phyloP scores from a whole-genome alignment of 2,888 invertebrate genomes.

The Agrenia bidenticulata region DNA sequence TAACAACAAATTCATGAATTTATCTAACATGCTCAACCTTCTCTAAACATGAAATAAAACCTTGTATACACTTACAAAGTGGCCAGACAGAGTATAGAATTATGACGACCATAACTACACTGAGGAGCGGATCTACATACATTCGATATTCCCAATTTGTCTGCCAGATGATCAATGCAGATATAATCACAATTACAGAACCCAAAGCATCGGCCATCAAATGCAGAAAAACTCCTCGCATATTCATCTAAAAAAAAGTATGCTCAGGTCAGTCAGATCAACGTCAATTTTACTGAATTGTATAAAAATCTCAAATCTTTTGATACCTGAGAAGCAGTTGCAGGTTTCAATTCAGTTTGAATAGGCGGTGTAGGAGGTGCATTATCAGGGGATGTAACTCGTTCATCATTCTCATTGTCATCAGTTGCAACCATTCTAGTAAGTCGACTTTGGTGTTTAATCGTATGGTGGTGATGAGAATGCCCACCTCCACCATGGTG shows the following conservation, averaged over 20 bases:
- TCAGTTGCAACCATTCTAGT: constrained; percentile 62
- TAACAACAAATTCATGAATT: constrained; percentile 20
- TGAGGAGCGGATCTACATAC: constrained; percentile 93
- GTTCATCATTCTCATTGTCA: constrained; percentile 70
- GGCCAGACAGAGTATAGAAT: constrained; percentile 91
- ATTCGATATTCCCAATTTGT: constrained; percentile 70
- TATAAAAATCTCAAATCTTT: constrained; percentile 56
- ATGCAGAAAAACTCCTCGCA: constrained; percentile 99
- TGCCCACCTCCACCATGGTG: constrained; percentile 58
- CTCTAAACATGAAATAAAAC: not conserved
- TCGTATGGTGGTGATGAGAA: constrained; percentile 53
- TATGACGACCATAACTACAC: constrained; percentile 81
- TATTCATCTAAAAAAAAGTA: constrained; percentile 77
- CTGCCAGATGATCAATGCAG: constrained; percentile 72
- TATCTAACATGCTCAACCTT: not conserved
- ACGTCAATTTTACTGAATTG: not conserved
- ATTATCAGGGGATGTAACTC: constrained; percentile 61
- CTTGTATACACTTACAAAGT: constrained; percentile 58
- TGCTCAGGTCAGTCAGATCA: constrained; percentile 1
- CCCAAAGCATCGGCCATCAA: constrained; percentile 96
- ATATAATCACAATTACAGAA: constrained; percentile 85
- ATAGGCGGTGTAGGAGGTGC: constrained; percentile 56
- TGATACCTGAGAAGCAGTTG: constrained; percentile 42
- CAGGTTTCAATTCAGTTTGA: constrained; percentile 14
- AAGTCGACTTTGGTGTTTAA: constrained; percentile 56